These are phyloP conservation scores for Gallinago stenura DNA, from an alignment of 2,797 vertebrate species.

Conservation along the genomic window DNA sequence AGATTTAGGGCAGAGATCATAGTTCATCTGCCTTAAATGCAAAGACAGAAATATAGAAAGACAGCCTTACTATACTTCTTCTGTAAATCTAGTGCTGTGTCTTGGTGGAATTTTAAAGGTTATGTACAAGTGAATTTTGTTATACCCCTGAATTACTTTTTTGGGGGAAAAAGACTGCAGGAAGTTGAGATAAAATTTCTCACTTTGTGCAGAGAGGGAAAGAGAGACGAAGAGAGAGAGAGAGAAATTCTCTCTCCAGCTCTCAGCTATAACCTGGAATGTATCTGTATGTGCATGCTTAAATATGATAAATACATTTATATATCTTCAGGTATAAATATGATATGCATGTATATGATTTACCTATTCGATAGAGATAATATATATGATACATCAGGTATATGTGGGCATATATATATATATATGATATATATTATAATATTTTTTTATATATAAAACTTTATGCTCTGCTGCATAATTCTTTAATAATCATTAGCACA, in stretches of 20 bases:
- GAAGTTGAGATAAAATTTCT: neutral
- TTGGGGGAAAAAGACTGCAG: neutral
- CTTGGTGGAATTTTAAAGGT: neutral
- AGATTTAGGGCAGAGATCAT: neutral
- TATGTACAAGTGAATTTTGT: neutral
- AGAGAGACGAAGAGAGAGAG: neutral
- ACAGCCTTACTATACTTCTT: neutral
- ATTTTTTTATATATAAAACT: neutral
- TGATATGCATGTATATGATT: neutral
- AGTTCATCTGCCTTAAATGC: neutral
- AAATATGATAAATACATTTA: neutral
- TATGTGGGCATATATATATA: neutral
- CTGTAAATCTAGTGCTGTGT: neutral
- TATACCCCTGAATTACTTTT: neutral
- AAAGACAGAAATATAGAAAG: neutral
- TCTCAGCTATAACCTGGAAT: neutral
- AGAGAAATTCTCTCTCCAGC: neutral
- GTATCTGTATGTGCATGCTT: neutral
- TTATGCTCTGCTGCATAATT: neutral
- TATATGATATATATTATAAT: neutral
- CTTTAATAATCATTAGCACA: neutral
- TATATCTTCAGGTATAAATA: neutral
- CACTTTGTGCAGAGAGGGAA: fast-evolving
- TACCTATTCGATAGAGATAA: neutral
- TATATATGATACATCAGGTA: neutral